These are phyloP conservation scores for Hoplias malabaricus DNA, from an alignment of 2,113 vertebrate genomes.

Conservation along the genomic window DNA sequence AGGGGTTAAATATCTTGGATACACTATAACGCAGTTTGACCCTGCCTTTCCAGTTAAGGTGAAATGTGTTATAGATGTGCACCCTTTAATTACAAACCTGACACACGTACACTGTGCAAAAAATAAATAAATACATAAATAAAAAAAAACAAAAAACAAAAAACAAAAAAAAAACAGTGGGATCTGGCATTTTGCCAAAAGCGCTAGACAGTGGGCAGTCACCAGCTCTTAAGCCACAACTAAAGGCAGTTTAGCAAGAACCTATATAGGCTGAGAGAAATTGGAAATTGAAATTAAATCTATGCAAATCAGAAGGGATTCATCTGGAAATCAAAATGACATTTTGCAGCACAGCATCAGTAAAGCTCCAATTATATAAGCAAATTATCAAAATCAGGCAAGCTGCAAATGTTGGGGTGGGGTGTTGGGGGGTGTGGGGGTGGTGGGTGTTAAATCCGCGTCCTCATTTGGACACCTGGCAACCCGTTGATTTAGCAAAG, in stretches of 20 bases:
- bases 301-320: slow-evolving; percentile 2
- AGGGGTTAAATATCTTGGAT: not conserved
- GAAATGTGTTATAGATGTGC: not conserved
- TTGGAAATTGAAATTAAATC: slow-evolving; percentile 1
- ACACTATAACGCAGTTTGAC: not conserved
- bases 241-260: slow-evolving; percentile 16
- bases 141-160: too few relatives aligned
- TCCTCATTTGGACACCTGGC: slow-evolving; percentile 27
- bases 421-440: not conserved
- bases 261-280: not conserved
- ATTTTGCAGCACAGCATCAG: slow-evolving; percentile 13
- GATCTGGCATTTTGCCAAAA: slow-evolving; percentile 26
- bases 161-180: slow-evolving; percentile 18
- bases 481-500: slow-evolving; percentile 35
- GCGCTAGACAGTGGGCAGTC: not conserved
- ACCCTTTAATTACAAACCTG: slow-evolving; percentile 36
- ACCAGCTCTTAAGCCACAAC: slow-evolving; percentile 11
- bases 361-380: slow-evolving; percentile 1
- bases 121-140: too few relatives aligned
- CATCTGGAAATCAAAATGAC: slow-evolving; percentile 25
- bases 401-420: not conserved
- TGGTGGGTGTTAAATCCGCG: not conserved
- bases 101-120: too few relatives aligned
- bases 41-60: not conserved
- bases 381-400: slow-evolving; percentile 28